Conservation (phyloP, 1,140 invertebrate genomes). For the Drosophila ercepeae region DNA sequence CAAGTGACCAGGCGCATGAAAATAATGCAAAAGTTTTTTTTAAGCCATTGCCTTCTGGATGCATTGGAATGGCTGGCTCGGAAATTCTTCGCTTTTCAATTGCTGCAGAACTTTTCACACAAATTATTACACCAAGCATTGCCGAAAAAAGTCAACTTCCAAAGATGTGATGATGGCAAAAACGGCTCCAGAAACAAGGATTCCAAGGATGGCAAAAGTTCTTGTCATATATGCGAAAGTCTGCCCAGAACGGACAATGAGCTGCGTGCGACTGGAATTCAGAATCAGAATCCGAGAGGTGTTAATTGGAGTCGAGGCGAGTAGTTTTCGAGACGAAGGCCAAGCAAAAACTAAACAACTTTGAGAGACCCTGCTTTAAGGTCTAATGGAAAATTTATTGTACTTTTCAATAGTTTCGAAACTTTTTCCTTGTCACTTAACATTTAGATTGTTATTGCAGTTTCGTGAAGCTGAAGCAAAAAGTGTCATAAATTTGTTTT, state of each 20-base stretch:
- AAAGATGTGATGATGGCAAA: constrained; percentile 16
- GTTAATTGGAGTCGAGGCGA: constrained; percentile 51
- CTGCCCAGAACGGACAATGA: constrained; percentile 7
- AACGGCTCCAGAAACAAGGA: constrained; percentile 7
- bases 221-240: constrained; percentile 43
- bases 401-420: constrained; percentile 24
- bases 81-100: constrained; percentile 73
- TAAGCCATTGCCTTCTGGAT: constrained; percentile 46
- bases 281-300: constrained; percentile 22
- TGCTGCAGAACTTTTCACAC: constrained; percentile 68
- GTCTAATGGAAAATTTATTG: constrained; percentile 46
- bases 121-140: constrained; percentile 44
- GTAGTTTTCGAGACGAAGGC: constrained; percentile 5
- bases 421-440: constrained; percentile 36
- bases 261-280: constrained; percentile 26
- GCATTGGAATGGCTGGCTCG: no score
- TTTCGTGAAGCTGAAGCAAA: constrained; percentile 10
- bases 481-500: constrained; percentile 38
- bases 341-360: constrained; percentile 31
- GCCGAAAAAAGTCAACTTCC: constrained; percentile 6
- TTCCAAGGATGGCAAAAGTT: constrained; percentile 29
- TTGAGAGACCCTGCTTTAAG: constrained; percentile 12
- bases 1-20: constrained; percentile 45
- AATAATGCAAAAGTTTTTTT: constrained; percentile 67
- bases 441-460: constrained; percentile 40